Evolutionary conservation across 2,797 vertebrate species (phyloP).

Genomic region (Microctenopoma lineatum): DNA sequence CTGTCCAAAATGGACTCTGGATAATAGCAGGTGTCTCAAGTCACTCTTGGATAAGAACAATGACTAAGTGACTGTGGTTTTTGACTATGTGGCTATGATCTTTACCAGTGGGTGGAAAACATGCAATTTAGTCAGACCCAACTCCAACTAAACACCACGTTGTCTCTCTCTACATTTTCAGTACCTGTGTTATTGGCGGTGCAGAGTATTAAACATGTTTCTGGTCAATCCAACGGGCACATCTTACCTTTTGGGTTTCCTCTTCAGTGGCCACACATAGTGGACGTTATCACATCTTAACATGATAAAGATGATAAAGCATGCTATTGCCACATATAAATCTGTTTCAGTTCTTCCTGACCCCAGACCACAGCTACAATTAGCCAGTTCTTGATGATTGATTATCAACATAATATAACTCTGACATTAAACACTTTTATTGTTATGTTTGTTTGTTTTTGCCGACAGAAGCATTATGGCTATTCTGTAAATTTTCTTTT

Average conservation of each 20-base stretch:
- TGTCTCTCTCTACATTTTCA: constrained; percentile 12
- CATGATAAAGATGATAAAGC: not conserved
- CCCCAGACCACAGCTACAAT: not conserved
- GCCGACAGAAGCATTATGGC: not conserved
- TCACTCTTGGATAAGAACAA: constrained; percentile 26
- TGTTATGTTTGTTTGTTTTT: no score
- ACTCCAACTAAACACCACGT: constrained; percentile 15
- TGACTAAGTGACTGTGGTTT: constrained; percentile 28
- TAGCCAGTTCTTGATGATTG: no score
- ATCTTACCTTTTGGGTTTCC: not conserved
- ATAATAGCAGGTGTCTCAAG: constrained; percentile 44
- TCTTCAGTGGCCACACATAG: not conserved
- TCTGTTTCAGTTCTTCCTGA: not conserved
- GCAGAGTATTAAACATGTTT: not conserved
- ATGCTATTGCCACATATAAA: not conserved
- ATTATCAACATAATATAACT: no score
- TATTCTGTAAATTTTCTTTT: not conserved
- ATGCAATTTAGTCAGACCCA: constrained; percentile 15
- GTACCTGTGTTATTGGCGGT: not conserved
- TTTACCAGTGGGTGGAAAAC: constrained; percentile 26
- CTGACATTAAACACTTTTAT: no score
- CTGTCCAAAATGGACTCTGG: constrained; percentile 7
- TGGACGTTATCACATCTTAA: not conserved
- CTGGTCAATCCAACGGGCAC: not conserved
- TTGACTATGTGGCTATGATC: constrained; percentile 28